Percentiles rank a stretch among this genome's conserved stretches.
Evolutionary conservation across 2,113 vertebrate genomes (phyloP).

Genomic region (Rhabdornis inornatus): DNA sequence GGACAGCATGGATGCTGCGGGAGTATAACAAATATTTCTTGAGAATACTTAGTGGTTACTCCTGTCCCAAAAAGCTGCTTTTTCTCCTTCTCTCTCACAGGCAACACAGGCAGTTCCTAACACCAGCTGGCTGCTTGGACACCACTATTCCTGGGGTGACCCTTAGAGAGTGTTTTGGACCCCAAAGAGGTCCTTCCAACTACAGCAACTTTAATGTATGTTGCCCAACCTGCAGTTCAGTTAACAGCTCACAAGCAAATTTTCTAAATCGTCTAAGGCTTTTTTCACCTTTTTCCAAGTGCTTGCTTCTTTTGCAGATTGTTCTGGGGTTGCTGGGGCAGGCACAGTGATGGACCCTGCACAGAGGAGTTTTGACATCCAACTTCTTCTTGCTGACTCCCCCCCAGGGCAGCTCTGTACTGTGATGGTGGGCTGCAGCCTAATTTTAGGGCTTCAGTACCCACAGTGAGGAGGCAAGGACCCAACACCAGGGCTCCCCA

Average conservation of each 20-base stretch:
- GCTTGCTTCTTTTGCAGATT: not conserved
- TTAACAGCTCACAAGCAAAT: not conserved
- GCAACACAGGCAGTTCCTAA: not conserved
- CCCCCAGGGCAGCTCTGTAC: rapidly evolving
- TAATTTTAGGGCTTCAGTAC: not conserved
- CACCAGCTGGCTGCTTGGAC: not conserved
- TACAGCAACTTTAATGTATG: not conserved
- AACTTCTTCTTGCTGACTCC: not conserved
- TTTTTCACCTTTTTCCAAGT: not conserved
- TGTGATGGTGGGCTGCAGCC: not conserved
- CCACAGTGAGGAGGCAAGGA: not conserved
- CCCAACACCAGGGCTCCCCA: not conserved
- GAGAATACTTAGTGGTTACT: not conserved
- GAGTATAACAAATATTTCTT: not conserved
- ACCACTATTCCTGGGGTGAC: rapidly evolving
- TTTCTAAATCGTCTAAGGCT: not conserved
- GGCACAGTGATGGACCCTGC: not conserved
- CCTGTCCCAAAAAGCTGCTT: not conserved
- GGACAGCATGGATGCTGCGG: not conserved
- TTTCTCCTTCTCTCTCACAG: not conserved
- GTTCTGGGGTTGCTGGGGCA: not conserved
- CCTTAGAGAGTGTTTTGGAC: not conserved
- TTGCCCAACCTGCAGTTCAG: rapidly evolving
- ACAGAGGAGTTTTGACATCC: not conserved
- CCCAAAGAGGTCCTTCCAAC: not conserved